Evolutionary conservation across 2,113 vertebrate species (phyloP), one percentile per base, ranked within the genome.

Genomic region (Percina caprodes): DNA sequence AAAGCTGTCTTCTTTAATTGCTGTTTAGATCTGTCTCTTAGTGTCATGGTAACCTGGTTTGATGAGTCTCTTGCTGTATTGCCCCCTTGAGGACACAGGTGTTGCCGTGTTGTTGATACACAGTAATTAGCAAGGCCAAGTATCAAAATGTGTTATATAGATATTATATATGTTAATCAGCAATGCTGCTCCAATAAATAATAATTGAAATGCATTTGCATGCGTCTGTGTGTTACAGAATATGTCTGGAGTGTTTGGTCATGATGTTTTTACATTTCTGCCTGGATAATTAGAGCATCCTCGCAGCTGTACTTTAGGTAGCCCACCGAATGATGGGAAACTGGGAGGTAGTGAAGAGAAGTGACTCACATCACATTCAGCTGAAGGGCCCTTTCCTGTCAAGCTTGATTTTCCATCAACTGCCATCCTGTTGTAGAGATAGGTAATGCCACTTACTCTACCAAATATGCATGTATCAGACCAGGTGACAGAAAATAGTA

Each of bases 191-290:
- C 49, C 15, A 15, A 23, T 54, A 63, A 74, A 60, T 56, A 16
- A 69, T 48, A 15, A 77, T 77, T 39, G 26, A 6, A 76, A 33
- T 42, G 69, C 70, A 59, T 71, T 30, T 54, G 49, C 67, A 9
- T 68, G 42, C 8, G 48, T 65, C 5, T 79, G 19, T 39, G 65
- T 74, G 46, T 75, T 67, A 62, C 65, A 71, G 46, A 60, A 69
- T 89, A 78, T 78, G 77, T 83, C 73, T 85, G 67, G 77, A 89
- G 68, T 48, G 24, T 76, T 89, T 79, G 76, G 74, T 85, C 84
- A 80, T 85, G 83, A 90, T 80, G 86, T 90, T 87, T 85, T 92
- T 88, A 88, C 74, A 91, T 88, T 77, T 90, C 59, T 90, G 87
- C 84, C 78, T 76, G 86, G 87, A 83, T 87, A 88, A 90, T 73